phyloP scores from a whole-genome alignment of 2,113 vertebrate genomes.

The Rhinolophus ferrumequinum region DNA sequence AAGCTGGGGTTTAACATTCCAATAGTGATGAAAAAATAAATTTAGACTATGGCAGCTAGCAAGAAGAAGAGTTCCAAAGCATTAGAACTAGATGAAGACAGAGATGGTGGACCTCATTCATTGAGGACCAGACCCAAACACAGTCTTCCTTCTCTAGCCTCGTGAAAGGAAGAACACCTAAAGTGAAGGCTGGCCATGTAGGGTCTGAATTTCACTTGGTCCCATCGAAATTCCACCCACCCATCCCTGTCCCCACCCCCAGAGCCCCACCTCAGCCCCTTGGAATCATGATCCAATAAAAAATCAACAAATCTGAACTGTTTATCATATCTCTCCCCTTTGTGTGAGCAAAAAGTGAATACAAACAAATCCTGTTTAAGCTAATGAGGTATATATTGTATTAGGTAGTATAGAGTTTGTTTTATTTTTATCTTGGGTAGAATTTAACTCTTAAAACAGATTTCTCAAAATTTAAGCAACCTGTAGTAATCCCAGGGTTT shows the following conservation, averaged over 20 bases:
- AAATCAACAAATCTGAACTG: neutral
- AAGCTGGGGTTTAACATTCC: neutral
- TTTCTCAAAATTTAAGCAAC: neutral
- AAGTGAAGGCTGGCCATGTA: neutral
- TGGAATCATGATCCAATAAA: neutral
- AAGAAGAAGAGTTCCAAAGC: neutral
- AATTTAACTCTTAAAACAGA: conserved; percentile 24
- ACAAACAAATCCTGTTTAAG: neutral
- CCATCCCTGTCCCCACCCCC: no score
- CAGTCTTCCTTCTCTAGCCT: neutral
- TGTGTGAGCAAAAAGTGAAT: neutral
- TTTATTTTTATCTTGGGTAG: neutral
- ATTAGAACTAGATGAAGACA: neutral
- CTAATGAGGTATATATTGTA: neutral
- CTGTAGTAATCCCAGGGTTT: neutral
- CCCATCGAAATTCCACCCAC: neutral
- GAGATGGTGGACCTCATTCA: neutral
- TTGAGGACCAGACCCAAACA: neutral
- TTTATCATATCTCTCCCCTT: neutral
- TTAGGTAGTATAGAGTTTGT: neutral
- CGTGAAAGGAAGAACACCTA: neutral
- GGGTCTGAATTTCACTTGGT: neutral
- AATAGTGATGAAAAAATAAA: neutral
- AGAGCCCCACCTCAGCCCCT: neutral
- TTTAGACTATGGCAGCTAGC: neutral